Base-by-base conservation (phyloP, 2,113 vertebrate species). In the Panthera uncia region DNA sequence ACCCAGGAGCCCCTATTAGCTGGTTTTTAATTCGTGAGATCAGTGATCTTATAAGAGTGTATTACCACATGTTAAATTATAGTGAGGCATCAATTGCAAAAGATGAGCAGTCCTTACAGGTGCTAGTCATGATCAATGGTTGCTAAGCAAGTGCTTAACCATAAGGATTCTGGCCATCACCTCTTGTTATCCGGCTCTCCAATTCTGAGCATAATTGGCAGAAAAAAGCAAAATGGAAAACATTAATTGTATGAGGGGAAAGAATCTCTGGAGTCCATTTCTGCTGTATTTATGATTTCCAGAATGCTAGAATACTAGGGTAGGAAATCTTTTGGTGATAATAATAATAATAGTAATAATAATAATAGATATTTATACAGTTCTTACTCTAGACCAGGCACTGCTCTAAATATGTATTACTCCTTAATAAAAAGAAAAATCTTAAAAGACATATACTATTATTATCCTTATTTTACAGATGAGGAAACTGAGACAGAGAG, bases 91-190 rank as follows among this genome's bases (percentile, higher is more conserved):
- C 27, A 57, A 11, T 48, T 73, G 31, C 65, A 82, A 41, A 85
- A 61, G 18, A 50, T 29, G 3, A 80, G n/a, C 4, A 80, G 27
- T n/a, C 21, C 15, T 41, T 18, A 71, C 8, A 84, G 19, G 48
- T 36, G 45, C 7, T 25, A 45, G 48, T 81, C 65, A 71, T 61
- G 19, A 50, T 82, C 38, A 38, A 11, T 80, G 15, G 25, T 68
- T 91, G 81, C 93, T 96, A 80, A 83, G 84, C 68, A 93, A 73
- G 31, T 69, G 9, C 68, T 84, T 79, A 61, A 71, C 61, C 41
- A 33, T 68, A 91, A 91, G 45, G 66, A 92, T 33, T 15, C 76
- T 96, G 27, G 14, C 41, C 10, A 13, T 82, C 38, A 57, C 21
- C 45, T 94, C 36, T 63, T 63, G 23, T 45, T 68, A 65, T 25